Evolutionary conservation across 1,140 invertebrate species (phyloP).

Genomic region (Oryzaephilus surinamensis): DNA sequence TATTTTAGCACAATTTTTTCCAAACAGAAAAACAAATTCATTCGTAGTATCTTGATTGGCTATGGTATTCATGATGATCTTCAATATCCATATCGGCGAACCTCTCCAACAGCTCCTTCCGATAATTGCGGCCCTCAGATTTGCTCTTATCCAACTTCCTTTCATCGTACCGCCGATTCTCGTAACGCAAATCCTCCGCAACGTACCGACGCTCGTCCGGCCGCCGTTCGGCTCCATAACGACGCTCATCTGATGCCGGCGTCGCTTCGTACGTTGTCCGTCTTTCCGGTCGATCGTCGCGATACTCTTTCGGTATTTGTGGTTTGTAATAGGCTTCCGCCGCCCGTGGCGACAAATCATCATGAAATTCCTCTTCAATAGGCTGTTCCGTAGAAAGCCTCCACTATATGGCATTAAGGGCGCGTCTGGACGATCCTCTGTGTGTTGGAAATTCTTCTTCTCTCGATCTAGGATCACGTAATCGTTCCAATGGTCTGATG

Average conservation of each 20-base stretch:
- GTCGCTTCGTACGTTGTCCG: no score
- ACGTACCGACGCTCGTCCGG: constrained; percentile 15
- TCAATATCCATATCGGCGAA: constrained; percentile 35
- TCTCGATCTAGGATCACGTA: constrained; percentile 28
- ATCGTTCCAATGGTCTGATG: constrained; percentile 20
- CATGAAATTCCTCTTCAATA: constrained; percentile 36
- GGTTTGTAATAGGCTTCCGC: constrained; percentile 31
- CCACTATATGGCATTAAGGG: constrained; percentile 43
- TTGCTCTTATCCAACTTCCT: constrained; percentile 20
- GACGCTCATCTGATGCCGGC: constrained; percentile 1
- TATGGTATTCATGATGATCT: constrained; percentile 28
- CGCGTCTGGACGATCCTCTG: constrained; percentile 39
- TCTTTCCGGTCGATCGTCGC: constrained; percentile 26
- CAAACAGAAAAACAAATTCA: constrained; percentile 13
- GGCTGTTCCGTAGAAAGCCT: constrained; percentile 37
- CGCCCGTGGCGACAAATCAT: constrained; percentile 26
- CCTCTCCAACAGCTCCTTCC: constrained; percentile 33
- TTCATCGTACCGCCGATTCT: constrained; percentile 14
- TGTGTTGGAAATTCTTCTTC: constrained; percentile 41
- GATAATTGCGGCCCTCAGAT: constrained; percentile 32
- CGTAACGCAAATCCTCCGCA: constrained; percentile 11
- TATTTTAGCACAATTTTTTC: neutral
- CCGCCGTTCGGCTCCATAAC: constrained; percentile 13
- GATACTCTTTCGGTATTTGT: constrained; percentile 32
- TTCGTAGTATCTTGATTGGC: constrained; percentile 33